Evolutionary conservation across 2,113 vertebrate genomes (phyloP), one percentile per base, ranked within the genome.

Genomic region (Rhinolophus sinicus): DNA sequence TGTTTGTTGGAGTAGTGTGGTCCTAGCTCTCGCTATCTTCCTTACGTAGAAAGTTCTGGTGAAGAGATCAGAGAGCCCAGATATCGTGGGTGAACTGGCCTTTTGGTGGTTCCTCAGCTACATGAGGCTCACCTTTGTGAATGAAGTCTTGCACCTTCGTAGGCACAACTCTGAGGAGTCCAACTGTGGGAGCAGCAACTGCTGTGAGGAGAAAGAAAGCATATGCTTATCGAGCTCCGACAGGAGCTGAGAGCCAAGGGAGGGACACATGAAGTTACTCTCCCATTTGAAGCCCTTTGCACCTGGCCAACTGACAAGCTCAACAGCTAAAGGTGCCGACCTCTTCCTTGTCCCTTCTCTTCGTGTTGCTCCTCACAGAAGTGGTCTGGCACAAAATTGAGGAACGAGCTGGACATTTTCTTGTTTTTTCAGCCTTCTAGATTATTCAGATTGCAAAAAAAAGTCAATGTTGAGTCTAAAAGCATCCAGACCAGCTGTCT

Each of bases 381-480:
- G 6, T n/a, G 24, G 90, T 65, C 40, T 64, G 35, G 33, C 40
- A 78, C 15, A 76, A 85, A 35, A 69, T 8, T 44, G 22, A 67
- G 30, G 3, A 30, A 93, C 52, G 52, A 92, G 13, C 40, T 93
- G 54, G 56, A 81, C 56, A 83, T 69, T 67, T 22, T 70, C 86
- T 85, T 96, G 87, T 62, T 70, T 62, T 70, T 94, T 89, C 84
- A 35, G 30, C 13, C 33, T 77, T 67, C 30, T 56, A 72, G 19
- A 87, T 96, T 84, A 85, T 96, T 92, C 69, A 95, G 67, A 56
- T n/a, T 83, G 52, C n/a, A 69, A 58, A 50, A 44, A 44, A 65
- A 62, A 80, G 24, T 6, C 30, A 30, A 84, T 22, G 3, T 69
- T 67, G 52, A 78, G 8, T 92, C 58, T 89, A 10, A 83, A 88